These are phyloP conservation scores for Medauroidea extradentata DNA, from an alignment of 1,140 invertebrate genomes.

Conservation along the genomic window DNA sequence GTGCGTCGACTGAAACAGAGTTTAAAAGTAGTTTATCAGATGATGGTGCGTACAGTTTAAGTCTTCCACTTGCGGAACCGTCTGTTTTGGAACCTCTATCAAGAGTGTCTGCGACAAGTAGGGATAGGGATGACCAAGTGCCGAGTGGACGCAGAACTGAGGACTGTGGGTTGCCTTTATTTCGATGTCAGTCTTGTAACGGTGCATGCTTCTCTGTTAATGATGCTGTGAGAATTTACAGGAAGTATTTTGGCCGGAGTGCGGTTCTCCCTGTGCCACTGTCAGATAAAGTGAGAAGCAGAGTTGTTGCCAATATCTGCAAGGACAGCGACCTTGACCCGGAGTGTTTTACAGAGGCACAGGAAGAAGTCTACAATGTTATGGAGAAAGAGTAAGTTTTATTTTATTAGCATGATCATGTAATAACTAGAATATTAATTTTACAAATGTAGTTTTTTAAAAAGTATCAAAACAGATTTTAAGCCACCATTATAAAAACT, in stretches of 20 bases:
- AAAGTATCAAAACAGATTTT: not conserved
- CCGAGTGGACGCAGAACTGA: too few species aligned
- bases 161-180: too few species aligned
- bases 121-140: too few species aligned
- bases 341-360: slow-evolving; percentile 55
- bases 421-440: not conserved
- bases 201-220: slow-evolving; percentile 16
- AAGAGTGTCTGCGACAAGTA: too few species aligned
- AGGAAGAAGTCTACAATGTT: slow-evolving; percentile 58
- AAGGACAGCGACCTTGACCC: slow-evolving; percentile 41
- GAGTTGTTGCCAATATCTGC: slow-evolving; percentile 47
- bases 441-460: not conserved
- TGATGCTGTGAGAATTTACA: slow-evolving; percentile 51
- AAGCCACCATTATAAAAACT: not conserved
- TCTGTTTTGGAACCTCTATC: too few species aligned
- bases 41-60: too few species aligned
- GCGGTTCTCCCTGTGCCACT: slow-evolving; percentile 44
- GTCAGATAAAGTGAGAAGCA: slow-evolving; percentile 43
- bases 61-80: too few species aligned
- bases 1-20: too few species aligned
- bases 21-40: too few species aligned
- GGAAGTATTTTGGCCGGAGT: slow-evolving; percentile 50
- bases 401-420: not conserved
- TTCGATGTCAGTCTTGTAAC: too few species aligned
- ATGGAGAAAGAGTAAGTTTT: slow-evolving; percentile 53